Base-by-base conservation (phyloP, 2,113 vertebrate species). In the Mixornis gularis region DNA sequence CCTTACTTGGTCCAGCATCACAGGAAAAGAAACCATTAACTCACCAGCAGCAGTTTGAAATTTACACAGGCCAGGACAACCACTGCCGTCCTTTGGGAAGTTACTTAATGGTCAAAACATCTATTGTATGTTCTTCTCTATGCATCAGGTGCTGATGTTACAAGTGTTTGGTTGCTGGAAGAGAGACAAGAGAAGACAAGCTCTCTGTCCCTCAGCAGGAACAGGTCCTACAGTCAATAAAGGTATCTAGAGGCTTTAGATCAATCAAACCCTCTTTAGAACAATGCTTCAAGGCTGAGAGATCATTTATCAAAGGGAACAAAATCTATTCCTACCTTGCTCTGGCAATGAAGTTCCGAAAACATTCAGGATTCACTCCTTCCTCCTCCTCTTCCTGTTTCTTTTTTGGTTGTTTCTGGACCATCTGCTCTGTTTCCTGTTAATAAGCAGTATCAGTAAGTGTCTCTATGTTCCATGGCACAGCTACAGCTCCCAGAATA, bases 371-470 rank as follows among this genome's bases (percentile, higher is more conserved):
- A 92, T 98, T 98, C 73, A 99, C 97, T 72, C 98, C 98, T 18
- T 94, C 96, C 56, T 98, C 97, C 49, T 98, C 97, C 41, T 98
- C 97, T 91, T 92, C 96, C 38, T 95, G 91, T 62, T 96, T 97
- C 89, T 98, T 98, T 92, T 98, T 97, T 17, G 90, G 81, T 90
- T 79, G 98, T 94, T 97, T 97, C 94, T 97, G 97, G 96, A 97
- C 90, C 97, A 99, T 98, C 87, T 98, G 97, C 73, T 98, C 98
- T 4, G 99, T 99, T 97, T 99, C 99, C 99, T 99, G 94, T 86
- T 89, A 95, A 94, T 26, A 94, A 95, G 55, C 12, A 95, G 48
- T 26, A 97, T 69, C 65, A 95, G 32, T 93, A 69, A 92, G 63
- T 58, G 18, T 77, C 30, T 87, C 48, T 78, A 6, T 21, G 29